Percentiles rank a stretch among this genome's conserved stretches.
phyloP scores from a whole-genome alignment of 2,113 vertebrate species.

The Tachycineta bicolor region DNA sequence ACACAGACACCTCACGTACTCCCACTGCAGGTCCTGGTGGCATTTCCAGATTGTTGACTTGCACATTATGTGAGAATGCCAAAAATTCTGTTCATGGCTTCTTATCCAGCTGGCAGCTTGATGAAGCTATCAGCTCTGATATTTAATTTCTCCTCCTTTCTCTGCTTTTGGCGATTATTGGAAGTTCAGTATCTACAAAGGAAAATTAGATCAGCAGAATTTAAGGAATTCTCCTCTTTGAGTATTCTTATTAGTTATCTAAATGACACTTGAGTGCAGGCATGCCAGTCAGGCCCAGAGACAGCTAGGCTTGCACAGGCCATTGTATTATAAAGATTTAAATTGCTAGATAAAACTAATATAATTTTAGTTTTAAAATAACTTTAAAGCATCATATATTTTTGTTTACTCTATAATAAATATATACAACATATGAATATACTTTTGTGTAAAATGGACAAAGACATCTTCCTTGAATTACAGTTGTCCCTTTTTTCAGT shows the following conservation, averaged over 20 bases:
- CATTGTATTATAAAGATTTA: not conserved
- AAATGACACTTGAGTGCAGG: not conserved
- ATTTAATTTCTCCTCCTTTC: not conserved
- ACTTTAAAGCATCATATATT: not conserved
- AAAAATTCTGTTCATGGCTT: not conserved
- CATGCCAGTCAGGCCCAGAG: not conserved
- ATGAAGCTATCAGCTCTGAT: not conserved
- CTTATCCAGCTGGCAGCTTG: not conserved
- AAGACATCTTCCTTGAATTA: not conserved
- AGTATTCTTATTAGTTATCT: not conserved
- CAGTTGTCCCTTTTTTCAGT: not conserved
- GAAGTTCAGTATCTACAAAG: not conserved
- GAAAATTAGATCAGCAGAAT: not conserved
- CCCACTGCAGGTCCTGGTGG: not conserved
- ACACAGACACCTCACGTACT: rapidly evolving
- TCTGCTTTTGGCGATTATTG: not conserved
- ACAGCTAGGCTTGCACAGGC: not conserved
- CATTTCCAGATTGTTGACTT: not conserved
- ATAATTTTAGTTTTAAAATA: not conserved
- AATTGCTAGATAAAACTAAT: not conserved
- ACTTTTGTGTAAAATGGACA: not conserved
- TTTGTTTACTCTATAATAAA: not conserved
- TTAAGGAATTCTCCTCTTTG: not conserved
- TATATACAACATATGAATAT: not conserved
- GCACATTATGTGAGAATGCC: not conserved